Evolutionary conservation across 1,140 invertebrate genomes (phyloP).

Genomic region (Portunus trituberculatus): DNA sequence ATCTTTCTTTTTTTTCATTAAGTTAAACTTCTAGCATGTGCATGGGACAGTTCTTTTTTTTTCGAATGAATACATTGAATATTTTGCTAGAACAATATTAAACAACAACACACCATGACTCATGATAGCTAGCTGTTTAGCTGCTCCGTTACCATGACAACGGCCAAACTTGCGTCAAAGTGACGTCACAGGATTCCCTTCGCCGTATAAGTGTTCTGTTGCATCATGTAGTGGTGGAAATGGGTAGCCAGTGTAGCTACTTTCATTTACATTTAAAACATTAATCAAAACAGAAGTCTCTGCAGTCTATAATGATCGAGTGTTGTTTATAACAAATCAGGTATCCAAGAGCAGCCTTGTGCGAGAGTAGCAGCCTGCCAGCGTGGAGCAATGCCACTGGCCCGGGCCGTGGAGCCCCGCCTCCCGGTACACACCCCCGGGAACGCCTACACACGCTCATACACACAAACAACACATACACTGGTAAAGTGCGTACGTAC

Average conservation of each 20-base stretch:
- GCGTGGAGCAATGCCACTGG: conserved; percentile 35
- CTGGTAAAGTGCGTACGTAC: too few relatives aligned
- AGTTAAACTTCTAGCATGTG: too few relatives aligned
- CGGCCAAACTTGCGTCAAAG: conserved; percentile 23
- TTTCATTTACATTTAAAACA: not conserved
- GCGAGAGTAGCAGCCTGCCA: conserved; percentile 48
- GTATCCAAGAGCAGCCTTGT: not conserved
- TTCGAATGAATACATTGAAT: not conserved
- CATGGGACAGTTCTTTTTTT: not conserved
- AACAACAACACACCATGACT: not conserved
- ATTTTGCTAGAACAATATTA: not conserved
- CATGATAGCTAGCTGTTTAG: not conserved
- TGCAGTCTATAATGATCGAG: not conserved
- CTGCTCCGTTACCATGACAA: conserved; percentile 23
- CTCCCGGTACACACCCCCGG: not conserved
- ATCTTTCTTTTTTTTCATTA: too few relatives aligned
- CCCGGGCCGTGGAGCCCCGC: not conserved
- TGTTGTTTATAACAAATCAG: not conserved
- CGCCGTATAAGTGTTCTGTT: not conserved
- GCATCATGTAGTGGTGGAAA: not conserved
- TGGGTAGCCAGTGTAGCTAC: too few relatives aligned
- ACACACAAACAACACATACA: not conserved
- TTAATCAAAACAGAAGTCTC: not conserved
- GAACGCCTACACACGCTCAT: not conserved
- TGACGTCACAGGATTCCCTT: conserved; percentile 37